Evolutionary conservation across 1,140 invertebrate species (phyloP).

Genomic region (Trichonephila clavipes): DNA sequence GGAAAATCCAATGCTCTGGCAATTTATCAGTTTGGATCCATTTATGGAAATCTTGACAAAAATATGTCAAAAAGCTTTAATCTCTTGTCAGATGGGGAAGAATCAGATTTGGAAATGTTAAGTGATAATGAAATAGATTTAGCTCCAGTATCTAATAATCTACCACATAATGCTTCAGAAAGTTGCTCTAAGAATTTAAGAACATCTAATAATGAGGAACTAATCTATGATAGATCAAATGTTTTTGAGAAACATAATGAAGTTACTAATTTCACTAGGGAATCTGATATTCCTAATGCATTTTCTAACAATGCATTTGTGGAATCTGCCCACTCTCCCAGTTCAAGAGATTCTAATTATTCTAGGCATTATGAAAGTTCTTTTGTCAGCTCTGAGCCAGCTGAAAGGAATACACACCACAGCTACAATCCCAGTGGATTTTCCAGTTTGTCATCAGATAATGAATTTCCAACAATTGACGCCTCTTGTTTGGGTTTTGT

Average conservation of each 20-base stretch:
- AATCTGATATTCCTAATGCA: not conserved
- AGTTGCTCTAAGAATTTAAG: not conserved
- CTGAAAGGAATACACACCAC: not conserved
- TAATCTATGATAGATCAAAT: too few species aligned
- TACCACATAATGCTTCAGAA: not conserved
- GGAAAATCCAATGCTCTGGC: too few species aligned
- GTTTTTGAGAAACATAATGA: too few species aligned
- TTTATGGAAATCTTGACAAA: not conserved
- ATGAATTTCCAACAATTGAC: slow-evolving; percentile 15
- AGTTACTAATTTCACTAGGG: not conserved
- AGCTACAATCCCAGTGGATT: not conserved
- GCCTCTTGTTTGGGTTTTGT: not conserved
- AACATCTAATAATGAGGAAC: too few species aligned
- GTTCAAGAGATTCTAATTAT: not conserved
- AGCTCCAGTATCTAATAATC: not conserved
- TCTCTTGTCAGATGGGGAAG: not conserved
- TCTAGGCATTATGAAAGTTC: not conserved
- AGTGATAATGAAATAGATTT: not conserved
- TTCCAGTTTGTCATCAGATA: not conserved
- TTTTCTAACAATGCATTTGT: not conserved
- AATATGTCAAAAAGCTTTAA: not conserved
- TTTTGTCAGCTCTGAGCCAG: not conserved
- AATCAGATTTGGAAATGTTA: not conserved
- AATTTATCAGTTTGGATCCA: not conserved
- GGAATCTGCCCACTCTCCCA: not conserved